Evolutionary conservation across 2,113 vertebrate genomes (phyloP).

Genomic region (Pleuronectes platessa): DNA sequence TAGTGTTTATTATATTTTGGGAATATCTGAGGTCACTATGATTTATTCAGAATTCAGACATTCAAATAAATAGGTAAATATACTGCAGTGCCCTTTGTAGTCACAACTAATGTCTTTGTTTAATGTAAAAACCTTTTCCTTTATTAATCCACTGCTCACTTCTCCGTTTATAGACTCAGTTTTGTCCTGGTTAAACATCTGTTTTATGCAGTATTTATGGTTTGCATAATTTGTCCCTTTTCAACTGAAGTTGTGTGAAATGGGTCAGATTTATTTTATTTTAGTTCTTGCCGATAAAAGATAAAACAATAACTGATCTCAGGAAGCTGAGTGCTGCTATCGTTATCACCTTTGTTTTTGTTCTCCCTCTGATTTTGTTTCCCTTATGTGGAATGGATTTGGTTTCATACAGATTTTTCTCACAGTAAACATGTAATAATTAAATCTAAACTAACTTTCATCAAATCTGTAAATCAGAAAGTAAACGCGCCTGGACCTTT

Average conservation of each 20-base stretch:
- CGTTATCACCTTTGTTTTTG: neutral
- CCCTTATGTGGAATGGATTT: conserved; percentile 9
- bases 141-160: too few relatives aligned
- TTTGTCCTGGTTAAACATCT: neutral
- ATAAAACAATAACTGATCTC: conserved; percentile 17
- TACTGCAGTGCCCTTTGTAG: too few relatives aligned
- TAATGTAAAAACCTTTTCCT: too few relatives aligned
- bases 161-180: too few relatives aligned
- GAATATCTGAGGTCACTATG: too few relatives aligned
- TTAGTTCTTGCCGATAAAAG: neutral
- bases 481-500: conserved; percentile 30
- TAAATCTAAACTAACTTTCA: conserved; percentile 32
- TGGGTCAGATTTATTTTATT: neutral
- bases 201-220: too few relatives aligned
- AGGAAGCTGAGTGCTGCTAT: conserved; percentile 1
- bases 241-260: conserved; percentile 14
- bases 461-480: conserved; percentile 32
- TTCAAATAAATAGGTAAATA: too few relatives aligned
- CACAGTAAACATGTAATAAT: conserved; percentile 27
- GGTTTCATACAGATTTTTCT: neutral
- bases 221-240: too few relatives aligned
- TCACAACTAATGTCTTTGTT: too few relatives aligned
- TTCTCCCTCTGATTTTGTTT: conserved; percentile 1
- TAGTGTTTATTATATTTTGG: too few relatives aligned
- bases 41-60: too few relatives aligned